Conservation (phyloP, 2,797 vertebrate genomes). For the Chiropotes sagulatus region DNA sequence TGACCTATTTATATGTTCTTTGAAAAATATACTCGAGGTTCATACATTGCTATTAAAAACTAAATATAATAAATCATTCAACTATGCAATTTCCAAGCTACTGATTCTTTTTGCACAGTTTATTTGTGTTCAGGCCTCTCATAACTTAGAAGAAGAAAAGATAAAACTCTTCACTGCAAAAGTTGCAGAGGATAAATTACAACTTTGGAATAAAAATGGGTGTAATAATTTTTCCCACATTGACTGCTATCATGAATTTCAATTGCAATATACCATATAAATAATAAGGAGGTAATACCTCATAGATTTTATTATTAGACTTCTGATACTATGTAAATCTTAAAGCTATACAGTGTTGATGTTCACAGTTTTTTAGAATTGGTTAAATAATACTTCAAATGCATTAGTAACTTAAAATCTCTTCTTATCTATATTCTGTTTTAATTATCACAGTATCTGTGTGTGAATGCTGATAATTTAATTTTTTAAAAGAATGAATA, state of each 20-base stretch:
- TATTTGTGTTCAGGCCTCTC: not conserved
- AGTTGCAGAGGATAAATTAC: not conserved
- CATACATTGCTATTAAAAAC: not conserved
- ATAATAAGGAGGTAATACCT: not conserved
- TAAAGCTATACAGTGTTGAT: not conserved
- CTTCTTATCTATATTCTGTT: not conserved
- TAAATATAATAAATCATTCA: not conserved
- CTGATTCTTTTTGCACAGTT: not conserved
- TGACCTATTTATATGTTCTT: not conserved
- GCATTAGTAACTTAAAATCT: not conserved
- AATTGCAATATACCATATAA: not conserved
- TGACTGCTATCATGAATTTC: conserved; percentile 31
- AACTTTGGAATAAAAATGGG: not conserved
- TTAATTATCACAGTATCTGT: not conserved
- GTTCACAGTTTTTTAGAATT: not conserved
- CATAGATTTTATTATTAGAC: conserved; percentile 16
- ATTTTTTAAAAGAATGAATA: not conserved
- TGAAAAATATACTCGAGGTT: not conserved
- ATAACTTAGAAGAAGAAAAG: not conserved
- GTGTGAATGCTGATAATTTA: not conserved
- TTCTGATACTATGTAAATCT: not conserved
- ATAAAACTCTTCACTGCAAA: not conserved
- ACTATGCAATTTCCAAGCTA: not conserved
- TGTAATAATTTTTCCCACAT: not conserved
- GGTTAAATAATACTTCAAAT: not conserved